Conservation (phyloP, 2,888 invertebrate genomes). For the Mamestra brassicae region DNA sequence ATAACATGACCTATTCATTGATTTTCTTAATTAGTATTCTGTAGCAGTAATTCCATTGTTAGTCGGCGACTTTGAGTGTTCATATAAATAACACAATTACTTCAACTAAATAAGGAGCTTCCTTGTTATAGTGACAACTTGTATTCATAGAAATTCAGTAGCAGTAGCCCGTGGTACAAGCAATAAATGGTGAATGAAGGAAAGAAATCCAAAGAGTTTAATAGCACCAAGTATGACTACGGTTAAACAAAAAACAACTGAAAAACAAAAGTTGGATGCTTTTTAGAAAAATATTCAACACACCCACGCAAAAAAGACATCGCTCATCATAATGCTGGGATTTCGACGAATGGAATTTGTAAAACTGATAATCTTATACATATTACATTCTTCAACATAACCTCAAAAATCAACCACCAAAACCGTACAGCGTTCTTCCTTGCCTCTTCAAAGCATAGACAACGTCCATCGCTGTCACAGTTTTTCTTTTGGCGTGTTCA, state of each 20-base stretch:
- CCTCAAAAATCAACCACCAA: slow-evolving; percentile 90
- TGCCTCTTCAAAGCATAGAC: slow-evolving; percentile 96
- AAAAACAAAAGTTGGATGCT: too few species aligned
- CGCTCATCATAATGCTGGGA: too few species aligned
- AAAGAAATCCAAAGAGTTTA: too few species aligned
- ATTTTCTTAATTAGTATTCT: slow-evolving; percentile 56
- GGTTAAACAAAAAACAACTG: too few species aligned
- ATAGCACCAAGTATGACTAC: too few species aligned
- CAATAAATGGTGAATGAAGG: too few species aligned
- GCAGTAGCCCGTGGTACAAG: background rate
- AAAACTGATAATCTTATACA: slow-evolving; percentile 1
- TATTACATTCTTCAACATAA: slow-evolving; percentile 23
- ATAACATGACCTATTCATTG: slow-evolving; percentile 6
- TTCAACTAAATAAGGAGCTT: slow-evolving; percentile 31
- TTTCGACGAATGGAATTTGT: too few species aligned
- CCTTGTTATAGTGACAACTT: slow-evolving; percentile 34
- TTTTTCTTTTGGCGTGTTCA: slow-evolving; percentile 96
- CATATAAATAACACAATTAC: slow-evolving; percentile 53
- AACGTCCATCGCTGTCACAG: slow-evolving; percentile 97
- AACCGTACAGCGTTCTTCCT: slow-evolving; percentile 95
- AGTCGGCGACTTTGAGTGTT: slow-evolving; percentile 54
- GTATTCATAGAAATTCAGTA: background rate
- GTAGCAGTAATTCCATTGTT: slow-evolving; percentile 41
- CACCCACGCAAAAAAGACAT: too few species aligned
- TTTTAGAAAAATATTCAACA: too few species aligned